Base-by-base conservation (phyloP, 2,797 vertebrate genomes). In the Arrhamphus sclerolepis region DNA sequence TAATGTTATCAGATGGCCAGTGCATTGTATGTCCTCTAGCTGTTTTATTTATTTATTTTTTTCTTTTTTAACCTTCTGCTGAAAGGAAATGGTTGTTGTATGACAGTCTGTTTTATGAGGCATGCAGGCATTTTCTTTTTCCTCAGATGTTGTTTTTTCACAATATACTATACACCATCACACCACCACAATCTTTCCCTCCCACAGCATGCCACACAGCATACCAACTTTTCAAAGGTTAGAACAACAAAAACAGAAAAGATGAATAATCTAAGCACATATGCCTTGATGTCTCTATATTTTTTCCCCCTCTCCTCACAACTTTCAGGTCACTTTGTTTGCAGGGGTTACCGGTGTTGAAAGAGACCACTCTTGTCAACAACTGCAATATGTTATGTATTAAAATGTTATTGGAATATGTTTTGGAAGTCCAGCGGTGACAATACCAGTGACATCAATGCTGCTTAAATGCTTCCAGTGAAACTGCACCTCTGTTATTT, bases 71-170 rank as follows among this genome's bases (percentile, higher is more conserved):
- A 78, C 85, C 87, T 75, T 81, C 68, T 78, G 82, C 77, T 62
- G 41, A 75, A 84, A 87, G 81, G 82, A 89, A 91, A 89, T 76
- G 80, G 80, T 74, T 85, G 75, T 69, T 85, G 85, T 68, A 59
- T 84, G 68, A 78, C 81, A 67, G 83, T 84, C 72, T 80, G 83
- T 83, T 92, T 93, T 89, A 92, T 90, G 91, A 92, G 85, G 84
- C 88, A 72, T 85, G 80, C 72, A 82, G 82, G 75, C 61, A 51
- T 79, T 87, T 81, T 82, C 80, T 87, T 81, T 82, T 84, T 90
- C 85, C 83, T 89, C 83, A 87, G 81, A 87, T 86, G 66, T 42
- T 73, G 80, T 66, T 73, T 81, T 87, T 83, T 69, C 61, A 70
- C 70, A 46, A 6, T 26, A 26, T 6, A 26, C 24, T 6, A 26